Base-by-base conservation (phyloP, 2,113 vertebrate genomes). In the Bolborhynchus lineola region DNA sequence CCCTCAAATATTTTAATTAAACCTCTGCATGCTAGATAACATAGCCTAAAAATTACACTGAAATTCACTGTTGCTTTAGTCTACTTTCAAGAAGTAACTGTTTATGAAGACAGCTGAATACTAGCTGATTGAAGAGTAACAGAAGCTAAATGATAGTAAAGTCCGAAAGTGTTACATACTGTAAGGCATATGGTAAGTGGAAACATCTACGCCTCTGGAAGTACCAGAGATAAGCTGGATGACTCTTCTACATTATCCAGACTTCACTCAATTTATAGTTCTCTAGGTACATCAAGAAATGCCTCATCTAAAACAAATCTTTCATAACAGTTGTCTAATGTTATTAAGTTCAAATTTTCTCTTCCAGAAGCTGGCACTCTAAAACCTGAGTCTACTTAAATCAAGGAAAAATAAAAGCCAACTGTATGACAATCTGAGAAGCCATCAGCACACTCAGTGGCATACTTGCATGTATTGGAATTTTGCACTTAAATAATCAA, bases 171-270 rank as follows among this genome's bases (percentile, higher is more conserved):
- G 3, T 50, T 57, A 72, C 17, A 8, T 55, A n/a, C 44, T 70
- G 28, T 2, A 33, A 87, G n/a, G 8, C 19, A 42, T 13, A 33
- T 24, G 2, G 31, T 60, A 90, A 76, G 39, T 33, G 15, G 35
- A 92, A 88, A 77, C 74, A 70, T 15, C 64, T 63, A 91, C n/a
- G 16, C 16, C 52, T 44, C 47, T 76, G 33, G 25, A 87, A 93
- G 28, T 55, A 87, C 25, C 41, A 93, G 41, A 44, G 57, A 77
- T 55, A 86, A 70, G 16, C 46, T 69, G 2, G 2, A 44, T 2
- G 1, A 53, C 33, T 12, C 20, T 60, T 75, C 8, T 46, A 49
- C 11, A 20, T 86, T 70, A 89, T 59, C 46, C 28, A 81, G 37
- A 20, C 35, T 72, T 80, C 20, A 16, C 19, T 55, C 65, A 42